These are phyloP conservation scores for Aproaerema taeniolella DNA, from an alignment of 2,888 invertebrate genomes.

Conservation along the genomic window DNA sequence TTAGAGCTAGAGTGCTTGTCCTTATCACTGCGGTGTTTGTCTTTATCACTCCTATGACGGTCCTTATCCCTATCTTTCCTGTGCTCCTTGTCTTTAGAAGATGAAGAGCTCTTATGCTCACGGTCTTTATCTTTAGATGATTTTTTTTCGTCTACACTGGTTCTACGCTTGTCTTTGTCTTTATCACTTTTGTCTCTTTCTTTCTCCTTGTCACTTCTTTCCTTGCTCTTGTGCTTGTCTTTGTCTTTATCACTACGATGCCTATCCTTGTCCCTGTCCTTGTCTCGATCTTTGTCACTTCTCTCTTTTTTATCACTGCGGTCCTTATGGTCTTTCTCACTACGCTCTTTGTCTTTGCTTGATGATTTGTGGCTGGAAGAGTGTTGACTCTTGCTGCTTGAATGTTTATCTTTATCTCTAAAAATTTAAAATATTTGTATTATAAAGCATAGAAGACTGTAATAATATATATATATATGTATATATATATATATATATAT, in stretches of 20 bases:
- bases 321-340: conserved; percentile 44
- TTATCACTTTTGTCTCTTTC: conserved; percentile 31
- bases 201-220: conserved; percentile 43
- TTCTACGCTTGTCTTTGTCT: conserved; percentile 38
- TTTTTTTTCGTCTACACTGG: conserved; percentile 41
- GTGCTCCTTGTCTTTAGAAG: conserved; percentile 41
- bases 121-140: conserved; percentile 25
- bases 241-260: conserved; percentile 42
- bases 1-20: conserved; percentile 64
- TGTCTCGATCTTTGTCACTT: conserved; percentile 50
- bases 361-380: conserved; percentile 76
- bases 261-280: conserved; percentile 55
- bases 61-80: conserved; percentile 26
- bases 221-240: conserved; percentile 63
- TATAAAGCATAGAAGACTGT: no score
- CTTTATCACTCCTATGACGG: conserved; percentile 42
- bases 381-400: conserved; percentile 73
- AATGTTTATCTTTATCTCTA: conserved; percentile 72
- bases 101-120: conserved; percentile 26
- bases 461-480: no score
- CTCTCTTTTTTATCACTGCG: conserved; percentile 50
- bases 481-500: no score
- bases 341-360: conserved; percentile 72
- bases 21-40: conserved; percentile 66
- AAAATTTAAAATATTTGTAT: conserved; percentile 18